Evolutionary conservation across 2,113 vertebrate genomes (phyloP).

Genomic region (Smithornis capensis): DNA sequence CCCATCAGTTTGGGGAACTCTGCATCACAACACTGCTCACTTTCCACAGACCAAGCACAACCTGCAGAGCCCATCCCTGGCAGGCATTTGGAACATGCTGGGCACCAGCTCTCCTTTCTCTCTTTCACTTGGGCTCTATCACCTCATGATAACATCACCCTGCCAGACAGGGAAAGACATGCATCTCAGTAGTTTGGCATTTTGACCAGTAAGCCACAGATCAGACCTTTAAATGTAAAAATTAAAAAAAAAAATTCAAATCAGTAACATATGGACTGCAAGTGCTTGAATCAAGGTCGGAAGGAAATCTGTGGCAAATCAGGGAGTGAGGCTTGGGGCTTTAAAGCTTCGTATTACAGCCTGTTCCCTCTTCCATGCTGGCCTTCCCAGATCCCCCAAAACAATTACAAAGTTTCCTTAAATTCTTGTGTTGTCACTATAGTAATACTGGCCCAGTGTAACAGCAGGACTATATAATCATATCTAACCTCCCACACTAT

Average conservation of each 20-base stretch:
- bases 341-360: not conserved
- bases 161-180: not conserved
- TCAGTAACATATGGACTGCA: not conserved
- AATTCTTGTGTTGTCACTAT: not conserved
- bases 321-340: not conserved
- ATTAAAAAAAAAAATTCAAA: not conserved
- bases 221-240: not conserved
- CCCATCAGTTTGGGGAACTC: not conserved
- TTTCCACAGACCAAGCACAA: not conserved
- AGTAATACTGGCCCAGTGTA: not conserved
- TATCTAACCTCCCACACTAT: not conserved
- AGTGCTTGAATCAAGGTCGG: slow-evolving; percentile 9
- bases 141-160: not conserved
- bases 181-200: not conserved
- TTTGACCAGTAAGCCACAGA: not conserved
- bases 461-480: not conserved
- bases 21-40: not conserved
- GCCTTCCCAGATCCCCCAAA: not conserved
- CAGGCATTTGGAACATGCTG: fast-evolving
- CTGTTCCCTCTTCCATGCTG: not conserved
- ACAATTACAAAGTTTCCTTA: not conserved
- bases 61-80: not conserved
- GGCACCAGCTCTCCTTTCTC: not conserved
- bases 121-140: not conserved
- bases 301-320: not conserved